phyloP scores from a whole-genome alignment of 2,888 invertebrate genomes.

The Ptychoptera contaminata region DNA sequence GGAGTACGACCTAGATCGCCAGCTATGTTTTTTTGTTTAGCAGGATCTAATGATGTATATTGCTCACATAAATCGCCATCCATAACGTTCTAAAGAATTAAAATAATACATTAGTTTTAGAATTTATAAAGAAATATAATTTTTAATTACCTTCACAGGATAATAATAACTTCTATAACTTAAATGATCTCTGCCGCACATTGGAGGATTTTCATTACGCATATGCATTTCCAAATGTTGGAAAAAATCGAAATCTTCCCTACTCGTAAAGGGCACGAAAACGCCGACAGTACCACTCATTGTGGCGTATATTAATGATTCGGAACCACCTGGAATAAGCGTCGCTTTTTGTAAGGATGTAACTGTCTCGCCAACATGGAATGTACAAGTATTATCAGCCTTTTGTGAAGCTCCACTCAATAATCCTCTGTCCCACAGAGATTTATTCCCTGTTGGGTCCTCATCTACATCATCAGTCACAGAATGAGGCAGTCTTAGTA shows the following conservation, averaged over 20 bases:
- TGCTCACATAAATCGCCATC: constrained; percentile 99
- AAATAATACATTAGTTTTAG: constrained; percentile 5
- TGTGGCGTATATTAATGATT: constrained; percentile 91
- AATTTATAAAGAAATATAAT: neutral
- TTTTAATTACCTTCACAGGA: constrained; percentile 66
- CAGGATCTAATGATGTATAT: constrained; percentile 86
- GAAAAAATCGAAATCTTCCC: constrained; percentile 98
- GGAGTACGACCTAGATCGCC: constrained; percentile 89
- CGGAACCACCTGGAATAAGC: constrained; percentile 92
- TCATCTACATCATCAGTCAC: constrained; percentile 97
- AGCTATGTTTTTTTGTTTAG: constrained; percentile 89
- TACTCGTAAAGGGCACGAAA: constrained; percentile 82
- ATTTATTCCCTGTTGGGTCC: constrained; percentile 97
- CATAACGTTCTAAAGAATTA: constrained; percentile 70
- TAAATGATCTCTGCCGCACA: constrained; percentile 94
- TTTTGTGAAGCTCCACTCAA: constrained; percentile 97
- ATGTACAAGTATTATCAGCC: constrained; percentile 80
- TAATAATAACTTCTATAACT: constrained; percentile 95
- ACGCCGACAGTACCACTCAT: constrained; percentile 89
- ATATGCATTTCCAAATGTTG: constrained; percentile 99
- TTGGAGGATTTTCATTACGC: constrained; percentile 88
- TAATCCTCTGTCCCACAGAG: constrained; percentile 86
- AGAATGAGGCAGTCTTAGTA: constrained; percentile 78
- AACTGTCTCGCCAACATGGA: constrained; percentile 92
- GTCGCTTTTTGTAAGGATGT: constrained; percentile 93